Evolutionary conservation across 2,113 vertebrate species (phyloP).

Genomic region (Pteropus alecto): DNA sequence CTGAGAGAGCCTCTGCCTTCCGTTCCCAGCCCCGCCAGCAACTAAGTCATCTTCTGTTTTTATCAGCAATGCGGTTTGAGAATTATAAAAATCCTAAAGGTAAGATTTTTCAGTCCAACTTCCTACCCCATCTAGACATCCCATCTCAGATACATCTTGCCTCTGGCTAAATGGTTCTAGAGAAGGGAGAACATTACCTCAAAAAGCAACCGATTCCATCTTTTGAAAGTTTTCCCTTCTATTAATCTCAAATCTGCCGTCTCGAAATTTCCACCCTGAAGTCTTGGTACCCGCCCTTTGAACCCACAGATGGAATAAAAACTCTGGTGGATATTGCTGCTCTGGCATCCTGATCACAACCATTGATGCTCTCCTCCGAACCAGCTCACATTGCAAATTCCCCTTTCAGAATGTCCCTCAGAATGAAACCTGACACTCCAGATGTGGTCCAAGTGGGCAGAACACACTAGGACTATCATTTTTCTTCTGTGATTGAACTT

Average conservation of each 20-base stretch:
- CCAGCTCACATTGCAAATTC: background rate
- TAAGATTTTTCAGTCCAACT: background rate
- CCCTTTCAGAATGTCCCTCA: background rate
- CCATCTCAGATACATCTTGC: background rate
- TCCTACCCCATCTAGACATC: background rate
- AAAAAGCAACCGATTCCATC: background rate
- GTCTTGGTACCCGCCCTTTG: background rate
- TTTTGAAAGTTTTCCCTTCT: background rate
- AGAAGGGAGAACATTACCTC: background rate
- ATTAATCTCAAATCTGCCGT: background rate
- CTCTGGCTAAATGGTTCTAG: background rate
- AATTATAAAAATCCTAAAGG: background rate
- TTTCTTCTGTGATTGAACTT: conserved; percentile 9
- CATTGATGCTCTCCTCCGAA: background rate
- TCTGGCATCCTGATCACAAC: background rate
- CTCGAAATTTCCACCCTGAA: background rate
- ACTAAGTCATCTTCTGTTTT: background rate
- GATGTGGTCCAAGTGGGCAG: background rate
- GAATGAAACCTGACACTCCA: background rate
- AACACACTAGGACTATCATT: background rate
- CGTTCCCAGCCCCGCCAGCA: background rate
- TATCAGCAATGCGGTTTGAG: background rate
- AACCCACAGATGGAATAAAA: background rate
- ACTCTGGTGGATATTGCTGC: background rate
- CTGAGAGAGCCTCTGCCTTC: background rate